Percentiles rank a stretch among this genome's conserved stretches.
phyloP scores from a whole-genome alignment of 2,888 invertebrate genomes.

The Meiosimyza decipiens region DNA sequence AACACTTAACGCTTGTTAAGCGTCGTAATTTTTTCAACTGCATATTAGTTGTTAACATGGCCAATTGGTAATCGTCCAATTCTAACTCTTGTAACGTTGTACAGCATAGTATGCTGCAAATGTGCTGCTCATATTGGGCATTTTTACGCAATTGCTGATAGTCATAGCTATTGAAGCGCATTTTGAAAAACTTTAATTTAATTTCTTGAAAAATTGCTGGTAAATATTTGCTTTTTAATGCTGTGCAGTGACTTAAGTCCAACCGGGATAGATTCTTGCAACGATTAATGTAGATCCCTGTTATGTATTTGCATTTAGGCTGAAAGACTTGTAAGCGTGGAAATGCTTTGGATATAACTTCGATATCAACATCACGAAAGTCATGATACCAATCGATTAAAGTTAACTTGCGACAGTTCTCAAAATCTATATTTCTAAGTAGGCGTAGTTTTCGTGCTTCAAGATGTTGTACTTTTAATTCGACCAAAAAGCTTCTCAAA shows the following conservation, averaged over 20 bases:
- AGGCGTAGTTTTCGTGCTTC: not conserved
- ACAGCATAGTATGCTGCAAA: not conserved
- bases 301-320: not conserved
- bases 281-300: not conserved
- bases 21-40: conserved; percentile 52
- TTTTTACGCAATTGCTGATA: not conserved
- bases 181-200: not conserved
- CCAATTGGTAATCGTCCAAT: conserved; percentile 47
- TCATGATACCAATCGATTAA: conserved; percentile 10
- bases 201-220: not conserved
- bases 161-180: conserved; percentile 3
- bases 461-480: conserved; percentile 2
- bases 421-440: not conserved
- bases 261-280: not conserved
- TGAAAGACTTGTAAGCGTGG: not conserved
- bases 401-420: not conserved
- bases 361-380: not conserved
- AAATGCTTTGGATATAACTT: not conserved
- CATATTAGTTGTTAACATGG: conserved; percentile 51
- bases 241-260: not conserved
- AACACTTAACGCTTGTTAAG: conserved; percentile 14
- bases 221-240: not conserved
- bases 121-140: not conserved
- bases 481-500: not conserved
- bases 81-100: not conserved